phyloP scores from a whole-genome alignment of 2,888 invertebrate species.

The Rhorus exstirpatorius region DNA sequence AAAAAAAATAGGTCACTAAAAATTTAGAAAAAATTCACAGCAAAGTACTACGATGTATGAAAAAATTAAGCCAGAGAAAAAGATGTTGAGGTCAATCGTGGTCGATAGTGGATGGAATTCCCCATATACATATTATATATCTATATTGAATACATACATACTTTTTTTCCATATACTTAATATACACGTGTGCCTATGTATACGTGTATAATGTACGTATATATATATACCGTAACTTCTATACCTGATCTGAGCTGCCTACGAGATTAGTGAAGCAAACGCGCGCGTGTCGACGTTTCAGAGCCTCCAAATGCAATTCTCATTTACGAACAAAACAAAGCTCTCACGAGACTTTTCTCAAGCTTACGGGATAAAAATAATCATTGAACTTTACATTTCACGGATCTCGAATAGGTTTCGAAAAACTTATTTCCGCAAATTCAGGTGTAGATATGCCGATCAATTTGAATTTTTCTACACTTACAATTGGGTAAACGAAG shows the following conservation, averaged over 20 bases:
- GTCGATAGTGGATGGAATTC: no score
- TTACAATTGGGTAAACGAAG: no score
- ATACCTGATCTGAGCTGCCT: conserved; percentile 61
- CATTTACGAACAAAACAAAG: not conserved
- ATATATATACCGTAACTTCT: conserved; percentile 3
- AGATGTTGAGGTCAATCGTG: no score
- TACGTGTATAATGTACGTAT: not conserved
- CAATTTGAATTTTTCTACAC: no score
- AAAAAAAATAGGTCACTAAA: no score
- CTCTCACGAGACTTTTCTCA: conserved; percentile 24
- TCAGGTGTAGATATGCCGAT: not conserved
- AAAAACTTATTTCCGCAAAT: not conserved
- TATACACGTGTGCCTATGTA: not conserved
- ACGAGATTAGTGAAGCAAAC: conserved; percentile 66
- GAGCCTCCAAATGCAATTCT: conserved; percentile 75
- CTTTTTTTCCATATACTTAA: not conserved
- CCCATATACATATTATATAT: conserved; percentile 76
- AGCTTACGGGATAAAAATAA: conserved; percentile 31
- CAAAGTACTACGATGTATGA: no score
- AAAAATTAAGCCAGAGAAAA: no score
- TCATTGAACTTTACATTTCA: conserved; percentile 22
- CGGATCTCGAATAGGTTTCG: no score
- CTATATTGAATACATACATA: conserved; percentile 17
- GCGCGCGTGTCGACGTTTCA: conserved; percentile 66
- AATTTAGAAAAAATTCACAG: no score